Evolutionary conservation across 1,140 invertebrate species (phyloP).

Genomic region (Nephila pilipes): DNA sequence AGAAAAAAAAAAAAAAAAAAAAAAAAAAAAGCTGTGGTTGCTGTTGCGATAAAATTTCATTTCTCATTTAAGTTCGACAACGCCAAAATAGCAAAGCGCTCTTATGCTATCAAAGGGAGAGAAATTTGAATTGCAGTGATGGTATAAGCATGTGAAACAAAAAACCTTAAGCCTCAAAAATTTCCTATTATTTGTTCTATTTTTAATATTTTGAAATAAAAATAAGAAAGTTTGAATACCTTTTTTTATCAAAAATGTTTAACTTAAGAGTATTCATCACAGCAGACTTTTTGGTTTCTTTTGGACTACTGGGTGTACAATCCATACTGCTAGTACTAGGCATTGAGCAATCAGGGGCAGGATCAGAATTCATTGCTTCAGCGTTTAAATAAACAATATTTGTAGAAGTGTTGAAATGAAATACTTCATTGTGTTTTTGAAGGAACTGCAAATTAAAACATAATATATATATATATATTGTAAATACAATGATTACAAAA

Average conservation of each 20-base stretch:
- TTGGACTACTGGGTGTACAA: conserved; percentile 45
- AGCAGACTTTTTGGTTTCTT: conserved; percentile 64
- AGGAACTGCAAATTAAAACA: conserved; percentile 68
- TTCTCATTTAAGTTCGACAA: too few relatives aligned
- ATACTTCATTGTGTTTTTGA: conserved; percentile 69
- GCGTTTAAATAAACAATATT: conserved; percentile 73
- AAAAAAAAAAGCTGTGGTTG: too few relatives aligned
- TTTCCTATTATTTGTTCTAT: not conserved
- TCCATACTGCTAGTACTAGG: conserved; percentile 18
- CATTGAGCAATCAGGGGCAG: conserved; percentile 2
- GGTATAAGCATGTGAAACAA: too few relatives aligned
- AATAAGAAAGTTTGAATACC: conserved; percentile 11
- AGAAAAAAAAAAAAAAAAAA: too few relatives aligned
- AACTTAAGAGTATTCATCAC: conserved; percentile 62
- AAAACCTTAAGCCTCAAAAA: not conserved
- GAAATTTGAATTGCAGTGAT: too few relatives aligned
- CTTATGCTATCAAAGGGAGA: too few relatives aligned
- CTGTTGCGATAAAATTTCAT: too few relatives aligned
- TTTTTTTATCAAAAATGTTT: conserved; percentile 76
- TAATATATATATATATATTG: not conserved
- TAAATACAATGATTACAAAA: not conserved
- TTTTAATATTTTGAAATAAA: not conserved
- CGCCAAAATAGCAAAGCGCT: too few relatives aligned
- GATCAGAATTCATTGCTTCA: not conserved
- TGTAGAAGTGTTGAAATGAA: conserved; percentile 51